Evolutionary conservation across 2,113 vertebrate genomes (phyloP).

Genomic region (Oreocharis arfaki): DNA sequence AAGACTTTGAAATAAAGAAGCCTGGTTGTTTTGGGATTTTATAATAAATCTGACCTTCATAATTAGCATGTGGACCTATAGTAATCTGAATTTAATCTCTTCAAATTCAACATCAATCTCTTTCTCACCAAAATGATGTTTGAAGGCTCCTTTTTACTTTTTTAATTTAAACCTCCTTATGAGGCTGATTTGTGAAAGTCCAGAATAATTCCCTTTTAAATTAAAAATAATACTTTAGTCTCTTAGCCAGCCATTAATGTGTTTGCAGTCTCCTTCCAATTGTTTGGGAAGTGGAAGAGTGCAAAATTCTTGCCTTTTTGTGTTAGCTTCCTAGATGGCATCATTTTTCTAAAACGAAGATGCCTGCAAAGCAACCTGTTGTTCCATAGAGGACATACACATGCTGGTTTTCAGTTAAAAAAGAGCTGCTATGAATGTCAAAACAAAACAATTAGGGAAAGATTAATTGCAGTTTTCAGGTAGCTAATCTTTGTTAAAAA

Average conservation of each 20-base stretch:
- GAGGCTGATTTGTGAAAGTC: neutral
- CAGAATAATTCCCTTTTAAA: constrained; percentile 8
- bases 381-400: neutral
- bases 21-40: neutral
- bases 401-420: neutral
- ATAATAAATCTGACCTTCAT: neutral
- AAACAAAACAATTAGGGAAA: neutral
- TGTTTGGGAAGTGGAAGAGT: neutral
- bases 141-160: neutral
- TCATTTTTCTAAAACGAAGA: neutral
- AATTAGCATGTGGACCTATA: neutral
- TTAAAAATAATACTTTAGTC: constrained; percentile 9
- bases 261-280: neutral
- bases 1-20: neutral
- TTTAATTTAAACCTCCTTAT: constrained; percentile 18
- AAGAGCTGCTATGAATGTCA: neutral
- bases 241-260: neutral
- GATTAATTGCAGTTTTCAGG: neutral
- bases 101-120: neutral
- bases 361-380: neutral
- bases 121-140: neutral
- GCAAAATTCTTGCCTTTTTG: neutral
- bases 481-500: neutral
- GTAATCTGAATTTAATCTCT: constrained; percentile 30
- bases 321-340: neutral